Conservation (phyloP, 2,888 invertebrate genomes). For the Alentia gelatinosa region DNA sequence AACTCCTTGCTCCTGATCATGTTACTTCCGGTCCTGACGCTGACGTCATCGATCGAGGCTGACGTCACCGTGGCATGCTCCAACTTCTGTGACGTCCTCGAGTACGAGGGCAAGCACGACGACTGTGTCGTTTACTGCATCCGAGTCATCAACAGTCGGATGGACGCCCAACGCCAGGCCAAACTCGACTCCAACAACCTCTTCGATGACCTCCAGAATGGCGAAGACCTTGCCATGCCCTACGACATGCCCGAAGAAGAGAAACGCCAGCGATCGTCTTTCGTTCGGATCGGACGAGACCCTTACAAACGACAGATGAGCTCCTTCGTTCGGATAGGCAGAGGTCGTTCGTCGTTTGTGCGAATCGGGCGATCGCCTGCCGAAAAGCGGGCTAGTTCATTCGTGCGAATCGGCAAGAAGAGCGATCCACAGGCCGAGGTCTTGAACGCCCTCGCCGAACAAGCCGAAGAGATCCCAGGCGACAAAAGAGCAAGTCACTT, state of each 20-base stretch:
- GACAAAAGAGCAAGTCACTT: slow-evolving; percentile 55
- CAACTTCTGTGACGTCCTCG: slow-evolving; percentile 25
- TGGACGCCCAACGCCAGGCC: neutral
- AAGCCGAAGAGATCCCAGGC: neutral
- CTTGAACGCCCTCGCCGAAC: neutral
- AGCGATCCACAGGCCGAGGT: neutral
- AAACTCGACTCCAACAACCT: neutral
- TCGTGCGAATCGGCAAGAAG: slow-evolving; percentile 60
- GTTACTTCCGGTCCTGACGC: slow-evolving; percentile 26
- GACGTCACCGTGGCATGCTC: slow-evolving; percentile 9
- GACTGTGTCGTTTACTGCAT: slow-evolving; percentile 35
- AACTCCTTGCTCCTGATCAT: neutral
- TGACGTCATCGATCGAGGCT: slow-evolving; percentile 41
- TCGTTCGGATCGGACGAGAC: slow-evolving; percentile 59
- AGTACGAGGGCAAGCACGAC: neutral
- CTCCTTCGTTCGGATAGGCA: slow-evolving; percentile 58
- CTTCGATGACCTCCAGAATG: slow-evolving; percentile 13
- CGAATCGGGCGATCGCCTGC: neutral
- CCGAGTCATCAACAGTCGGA: slow-evolving; percentile 4
- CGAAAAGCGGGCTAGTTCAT: slow-evolving; percentile 57
- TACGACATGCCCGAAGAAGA: neutral
- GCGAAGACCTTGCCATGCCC: neutral
- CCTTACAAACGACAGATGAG: slow-evolving; percentile 13
- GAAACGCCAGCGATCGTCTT: slow-evolving; percentile 45
- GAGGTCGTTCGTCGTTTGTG: slow-evolving; percentile 29